phyloP scores from a whole-genome alignment of 2,797 vertebrate species.

The Hypotaenidia philippensis region DNA sequence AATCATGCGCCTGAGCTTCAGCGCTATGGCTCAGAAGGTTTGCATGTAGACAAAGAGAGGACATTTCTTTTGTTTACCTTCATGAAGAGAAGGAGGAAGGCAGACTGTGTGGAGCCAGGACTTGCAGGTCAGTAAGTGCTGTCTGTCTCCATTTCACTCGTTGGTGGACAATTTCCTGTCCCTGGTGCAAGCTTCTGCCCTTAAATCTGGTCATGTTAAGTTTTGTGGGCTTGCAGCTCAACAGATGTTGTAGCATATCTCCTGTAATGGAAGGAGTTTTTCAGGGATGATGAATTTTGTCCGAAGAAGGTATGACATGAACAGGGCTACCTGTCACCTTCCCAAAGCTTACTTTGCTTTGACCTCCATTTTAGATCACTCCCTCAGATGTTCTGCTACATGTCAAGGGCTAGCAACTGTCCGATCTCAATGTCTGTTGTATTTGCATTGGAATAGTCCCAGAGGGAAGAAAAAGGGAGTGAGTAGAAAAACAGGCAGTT shows the following conservation, averaged over 20 bases:
- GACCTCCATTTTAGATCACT: neutral
- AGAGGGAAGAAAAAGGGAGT: neutral
- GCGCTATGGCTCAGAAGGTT: neutral
- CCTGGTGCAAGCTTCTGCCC: neutral
- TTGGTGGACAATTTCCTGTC: neutral
- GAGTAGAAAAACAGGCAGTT: neutral
- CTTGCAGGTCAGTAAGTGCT: neutral
- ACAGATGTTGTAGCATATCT: neutral
- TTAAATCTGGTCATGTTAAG: neutral
- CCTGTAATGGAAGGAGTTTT: neutral
- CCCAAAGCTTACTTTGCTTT: neutral
- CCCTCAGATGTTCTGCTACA: neutral
- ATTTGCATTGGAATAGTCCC: neutral
- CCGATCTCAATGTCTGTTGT: accelerated
- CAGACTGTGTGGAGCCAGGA: accelerated
- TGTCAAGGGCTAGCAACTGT: neutral
- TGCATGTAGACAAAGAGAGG: neutral
- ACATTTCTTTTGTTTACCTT: neutral
- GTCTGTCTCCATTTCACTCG: neutral
- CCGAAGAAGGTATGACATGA: neutral
- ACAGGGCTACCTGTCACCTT: accelerated
- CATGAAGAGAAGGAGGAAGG: neutral
- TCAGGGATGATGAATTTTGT: neutral
- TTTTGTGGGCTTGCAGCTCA: neutral
- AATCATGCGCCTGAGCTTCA: neutral